These are phyloP conservation scores for Bucco capensis DNA, from an alignment of 2,113 vertebrate species.

Conservation along the genomic window DNA sequence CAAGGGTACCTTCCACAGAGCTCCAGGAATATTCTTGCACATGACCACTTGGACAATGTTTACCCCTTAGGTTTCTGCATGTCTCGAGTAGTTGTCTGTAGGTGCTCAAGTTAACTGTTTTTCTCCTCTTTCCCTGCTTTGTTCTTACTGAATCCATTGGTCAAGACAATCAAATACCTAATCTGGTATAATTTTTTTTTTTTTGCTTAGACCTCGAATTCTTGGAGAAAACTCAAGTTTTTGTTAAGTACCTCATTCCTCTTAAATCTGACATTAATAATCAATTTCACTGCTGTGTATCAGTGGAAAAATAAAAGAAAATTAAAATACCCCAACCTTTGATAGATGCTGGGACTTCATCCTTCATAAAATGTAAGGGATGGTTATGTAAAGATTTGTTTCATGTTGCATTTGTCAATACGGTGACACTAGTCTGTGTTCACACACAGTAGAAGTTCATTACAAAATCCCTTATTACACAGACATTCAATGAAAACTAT, in stretches of 20 bases:
- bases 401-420: background rate
- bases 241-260: background rate
- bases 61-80: background rate
- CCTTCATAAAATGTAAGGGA: background rate
- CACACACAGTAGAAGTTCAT: background rate
- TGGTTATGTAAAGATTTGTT: background rate
- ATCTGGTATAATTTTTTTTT: background rate
- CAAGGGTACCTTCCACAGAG: background rate
- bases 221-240: background rate
- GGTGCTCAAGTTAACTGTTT: background rate
- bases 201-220: background rate
- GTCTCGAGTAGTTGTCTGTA: background rate
- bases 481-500: background rate
- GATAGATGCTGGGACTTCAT: background rate
- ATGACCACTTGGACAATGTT: background rate
- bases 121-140: background rate
- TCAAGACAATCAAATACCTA: background rate
- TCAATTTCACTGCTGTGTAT: background rate
- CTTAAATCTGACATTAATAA: background rate
- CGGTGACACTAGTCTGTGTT: background rate
- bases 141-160: background rate
- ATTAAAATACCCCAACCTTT: background rate
- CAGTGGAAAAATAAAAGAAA: accelerated
- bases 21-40: background rate
- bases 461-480: background rate